These are phyloP conservation scores for Odontesthes bonariensis DNA, from an alignment of 2,113 vertebrate species.

Conservation along the genomic window DNA sequence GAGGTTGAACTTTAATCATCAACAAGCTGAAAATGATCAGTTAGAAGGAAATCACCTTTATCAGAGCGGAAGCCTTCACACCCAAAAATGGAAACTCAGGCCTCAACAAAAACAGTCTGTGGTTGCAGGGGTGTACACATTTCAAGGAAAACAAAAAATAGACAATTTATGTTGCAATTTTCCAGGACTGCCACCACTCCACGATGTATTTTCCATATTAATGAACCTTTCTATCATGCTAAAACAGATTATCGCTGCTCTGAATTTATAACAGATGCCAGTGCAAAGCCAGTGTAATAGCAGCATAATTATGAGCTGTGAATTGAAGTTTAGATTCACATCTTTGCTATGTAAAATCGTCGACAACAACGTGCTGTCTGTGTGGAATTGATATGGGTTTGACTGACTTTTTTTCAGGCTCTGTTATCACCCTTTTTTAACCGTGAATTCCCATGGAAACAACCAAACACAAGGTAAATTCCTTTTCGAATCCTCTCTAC, in stretches of 20 bases:
- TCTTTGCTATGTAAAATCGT: constrained; percentile 57
- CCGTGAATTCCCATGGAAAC: constrained; percentile 25
- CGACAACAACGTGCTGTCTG: constrained; percentile 59
- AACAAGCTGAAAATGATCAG: constrained; percentile 19
- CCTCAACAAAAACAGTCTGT: neutral
- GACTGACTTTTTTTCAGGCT: constrained; percentile 43
- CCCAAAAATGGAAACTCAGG: neutral
- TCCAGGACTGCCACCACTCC: constrained; percentile 28
- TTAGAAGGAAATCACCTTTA: constrained; percentile 20
- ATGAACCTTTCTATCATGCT: constrained; percentile 68
- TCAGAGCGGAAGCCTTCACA: constrained; percentile 12
- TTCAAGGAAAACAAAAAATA: constrained; percentile 25
- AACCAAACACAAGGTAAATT: constrained; percentile 16
- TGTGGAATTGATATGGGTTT: constrained; percentile 56
- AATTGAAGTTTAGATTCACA: constrained; percentile 70
- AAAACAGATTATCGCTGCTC: constrained; percentile 68
- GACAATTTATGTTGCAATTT: constrained; percentile 33
- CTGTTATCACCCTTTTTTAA: constrained; percentile 34
- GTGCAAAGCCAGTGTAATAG: constrained; percentile 61
- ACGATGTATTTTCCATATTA: constrained; percentile 62
- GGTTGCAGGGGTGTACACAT: constrained; percentile 25
- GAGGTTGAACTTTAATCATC: constrained; percentile 28
- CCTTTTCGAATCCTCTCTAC: neutral
- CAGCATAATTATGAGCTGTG: constrained; percentile 69
- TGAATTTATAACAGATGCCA: constrained; percentile 63